Evolutionary conservation across 2,113 vertebrate species (phyloP).

Genomic region (Silurus meridionalis): DNA sequence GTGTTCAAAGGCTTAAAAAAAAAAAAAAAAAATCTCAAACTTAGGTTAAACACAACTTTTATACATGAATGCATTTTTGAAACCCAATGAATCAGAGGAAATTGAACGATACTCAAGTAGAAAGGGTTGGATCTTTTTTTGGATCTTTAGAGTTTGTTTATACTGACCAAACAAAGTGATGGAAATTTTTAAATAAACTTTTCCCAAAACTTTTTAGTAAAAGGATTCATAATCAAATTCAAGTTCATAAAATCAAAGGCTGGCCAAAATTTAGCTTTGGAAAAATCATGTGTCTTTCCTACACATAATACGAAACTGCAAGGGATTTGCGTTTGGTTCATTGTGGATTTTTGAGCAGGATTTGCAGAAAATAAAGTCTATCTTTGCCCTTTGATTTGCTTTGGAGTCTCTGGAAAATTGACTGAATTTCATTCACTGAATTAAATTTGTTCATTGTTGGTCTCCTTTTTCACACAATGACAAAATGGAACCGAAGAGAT

Average conservation of each 20-base stretch:
- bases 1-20: constrained; percentile 44
- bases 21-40: background rate
- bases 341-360: background rate
- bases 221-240: background rate
- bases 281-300: background rate
- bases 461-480: background rate
- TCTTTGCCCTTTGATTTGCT: background rate
- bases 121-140: background rate
- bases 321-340: background rate
- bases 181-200: background rate
- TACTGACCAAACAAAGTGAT: background rate
- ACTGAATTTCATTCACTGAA: background rate
- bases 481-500: background rate
- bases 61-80: constrained; percentile 3
- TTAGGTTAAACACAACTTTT: background rate
- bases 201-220: background rate
- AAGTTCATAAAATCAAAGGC: background rate
- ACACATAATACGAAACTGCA: background rate
- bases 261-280: background rate
- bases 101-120: background rate
- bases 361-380: background rate
- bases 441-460: background rate
- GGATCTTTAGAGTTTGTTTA: background rate
- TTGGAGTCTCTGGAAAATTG: background rate
- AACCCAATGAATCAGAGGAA: constrained; percentile 17